These are phyloP conservation scores for Gymnogyps californianus DNA, from an alignment of 2,113 vertebrate genomes.

Conservation along the genomic window DNA sequence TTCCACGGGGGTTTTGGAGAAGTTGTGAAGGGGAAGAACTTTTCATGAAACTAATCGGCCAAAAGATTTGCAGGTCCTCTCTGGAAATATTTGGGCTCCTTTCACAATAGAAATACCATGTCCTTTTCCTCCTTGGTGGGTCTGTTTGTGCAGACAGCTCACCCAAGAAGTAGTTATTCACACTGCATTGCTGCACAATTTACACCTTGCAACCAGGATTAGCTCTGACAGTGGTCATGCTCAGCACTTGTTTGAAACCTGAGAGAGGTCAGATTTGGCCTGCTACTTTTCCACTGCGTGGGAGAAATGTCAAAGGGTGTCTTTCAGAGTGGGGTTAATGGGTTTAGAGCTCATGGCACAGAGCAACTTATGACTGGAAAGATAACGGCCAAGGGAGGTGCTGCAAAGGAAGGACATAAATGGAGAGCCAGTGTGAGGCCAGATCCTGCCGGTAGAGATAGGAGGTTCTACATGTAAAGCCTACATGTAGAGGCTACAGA, in stretches of 20 bases:
- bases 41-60: not conserved
- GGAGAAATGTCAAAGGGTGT: not conserved
- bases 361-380: not conserved
- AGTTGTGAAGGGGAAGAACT: not conserved
- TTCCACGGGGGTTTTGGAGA: rapidly evolving
- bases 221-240: not conserved
- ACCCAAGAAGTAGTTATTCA: not conserved
- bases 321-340: not conserved
- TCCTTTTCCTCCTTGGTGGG: not conserved
- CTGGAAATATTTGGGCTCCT: not conserved
- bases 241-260: not conserved
- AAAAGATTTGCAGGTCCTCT: not conserved
- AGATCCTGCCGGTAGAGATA: not conserved
- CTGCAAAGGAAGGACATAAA: not conserved
- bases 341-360: not conserved
- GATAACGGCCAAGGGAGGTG: not conserved
- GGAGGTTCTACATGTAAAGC: rapidly evolving
- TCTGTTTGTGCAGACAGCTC: not conserved
- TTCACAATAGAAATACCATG: not conserved
- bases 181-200: not conserved
- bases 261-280: not conserved
- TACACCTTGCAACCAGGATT: not conserved
- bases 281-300: not conserved
- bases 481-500: not conserved
- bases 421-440: not conserved